A percentile compares a stretch with the other conserved stretches of the same genome.
Evolutionary conservation across 2,888 invertebrate species (phyloP).

Genomic region (Lasioglossum morio): DNA sequence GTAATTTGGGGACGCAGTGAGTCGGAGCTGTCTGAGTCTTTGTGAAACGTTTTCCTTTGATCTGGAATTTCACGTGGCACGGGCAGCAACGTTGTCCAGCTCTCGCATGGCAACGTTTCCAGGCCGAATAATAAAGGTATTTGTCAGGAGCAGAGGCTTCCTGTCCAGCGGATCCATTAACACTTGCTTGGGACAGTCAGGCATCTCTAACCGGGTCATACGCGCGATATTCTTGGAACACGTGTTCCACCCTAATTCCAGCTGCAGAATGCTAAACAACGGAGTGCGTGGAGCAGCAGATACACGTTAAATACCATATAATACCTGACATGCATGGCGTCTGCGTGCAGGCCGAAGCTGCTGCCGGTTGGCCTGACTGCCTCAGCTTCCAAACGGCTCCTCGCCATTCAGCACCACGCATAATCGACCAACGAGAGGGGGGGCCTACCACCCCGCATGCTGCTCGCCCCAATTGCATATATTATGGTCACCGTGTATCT

Average conservation of each 20-base stretch:
- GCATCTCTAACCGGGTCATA: slow-evolving; percentile 8
- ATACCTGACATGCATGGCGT: slow-evolving; percentile 56
- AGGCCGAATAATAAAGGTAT: slow-evolving; percentile 11
- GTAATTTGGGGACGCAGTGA: background rate
- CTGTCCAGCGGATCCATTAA: slow-evolving; percentile 1
- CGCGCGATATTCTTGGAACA: slow-evolving; percentile 37
- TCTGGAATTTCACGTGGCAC: background rate
- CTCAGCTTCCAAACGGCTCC: slow-evolving; percentile 36
- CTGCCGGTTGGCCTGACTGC: slow-evolving; percentile 20
- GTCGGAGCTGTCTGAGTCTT: background rate
- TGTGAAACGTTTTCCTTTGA: background rate
- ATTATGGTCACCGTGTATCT: slow-evolving; percentile 59
- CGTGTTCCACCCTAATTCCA: slow-evolving; percentile 45
- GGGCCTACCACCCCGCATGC: slow-evolving; percentile 40
- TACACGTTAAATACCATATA: slow-evolving; percentile 68
- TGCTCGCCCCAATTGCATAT: slow-evolving; percentile 70
- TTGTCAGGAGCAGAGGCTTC: slow-evolving; percentile 1
- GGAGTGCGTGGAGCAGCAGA: slow-evolving; percentile 35
- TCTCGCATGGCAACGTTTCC: background rate
- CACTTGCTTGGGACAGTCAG: background rate
- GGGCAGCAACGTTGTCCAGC: background rate
- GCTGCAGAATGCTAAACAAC: slow-evolving; percentile 32
- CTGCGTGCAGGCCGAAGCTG: slow-evolving; percentile 28
- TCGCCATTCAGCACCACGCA: slow-evolving; percentile 53
- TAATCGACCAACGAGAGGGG: slow-evolving; percentile 56